Base-by-base conservation (phyloP, 1,140 invertebrate species). In the Listronotus bonariensis region DNA sequence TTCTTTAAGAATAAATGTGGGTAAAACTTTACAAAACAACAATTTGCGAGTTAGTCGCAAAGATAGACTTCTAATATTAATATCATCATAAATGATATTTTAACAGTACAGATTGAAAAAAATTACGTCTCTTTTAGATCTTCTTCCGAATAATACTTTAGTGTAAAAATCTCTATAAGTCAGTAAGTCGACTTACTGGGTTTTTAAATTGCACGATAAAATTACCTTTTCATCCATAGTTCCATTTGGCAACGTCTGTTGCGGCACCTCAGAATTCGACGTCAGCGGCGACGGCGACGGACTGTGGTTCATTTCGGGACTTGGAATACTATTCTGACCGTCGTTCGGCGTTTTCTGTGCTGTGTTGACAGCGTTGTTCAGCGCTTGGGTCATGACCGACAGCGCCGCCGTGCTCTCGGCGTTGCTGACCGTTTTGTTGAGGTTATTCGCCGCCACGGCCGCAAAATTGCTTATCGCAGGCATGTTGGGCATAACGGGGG, bases 381-480 rank as follows among this genome's bases (percentile, higher is more conserved):
- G 36, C 9, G 38, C 8, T 17, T 20, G 8, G 6, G 51, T 3
- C 41, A 40, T 12, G 14, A 11, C n/a, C 11, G 18, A 42, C 11
- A 6, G 8, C 31, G 12, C 14, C n/a, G 14, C 26, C 17, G 20
- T 14, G 38, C 79, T 34, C n/a, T 43, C 12, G 38, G 11, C 41
- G 18, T 14, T 60, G 51, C n/a, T 53, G 6, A 41, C 14, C 8
- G 31, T n/a, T 41, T 66, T 53, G 12, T 32, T 45, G 12, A 80
- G 70, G 74, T 81, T 79, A 78, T 79, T 84, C 45, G 85, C 85
- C 71, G 85, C 84, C 65, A 86, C 85, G 2, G 85, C 84, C 48
- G 86, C 86, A 75, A 87, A 87, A 73, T 87, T 87, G 67, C 85
- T 82, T 60, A 79, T 41, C 49, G 68, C 53, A 14, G 65, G 38